A percentile compares a stretch with the other conserved stretches of the same genome.
Evolutionary conservation across 2,888 invertebrate species (phyloP).

Genomic region (Eulithis testata): DNA sequence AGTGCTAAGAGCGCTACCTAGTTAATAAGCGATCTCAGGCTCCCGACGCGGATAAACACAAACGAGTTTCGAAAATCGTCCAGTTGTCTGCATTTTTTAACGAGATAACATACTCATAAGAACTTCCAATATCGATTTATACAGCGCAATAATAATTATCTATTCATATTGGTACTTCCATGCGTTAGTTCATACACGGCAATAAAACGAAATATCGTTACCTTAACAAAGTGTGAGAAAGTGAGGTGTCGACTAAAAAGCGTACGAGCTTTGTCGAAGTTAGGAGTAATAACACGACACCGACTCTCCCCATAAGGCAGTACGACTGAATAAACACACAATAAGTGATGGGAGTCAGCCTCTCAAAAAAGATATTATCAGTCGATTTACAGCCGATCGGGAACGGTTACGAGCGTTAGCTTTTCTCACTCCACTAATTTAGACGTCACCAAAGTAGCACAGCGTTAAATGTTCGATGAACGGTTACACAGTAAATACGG

Average conservation of each 20-base stretch:
- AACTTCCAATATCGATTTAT: constrained; percentile 47
- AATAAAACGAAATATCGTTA: constrained; percentile 60
- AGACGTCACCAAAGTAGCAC: constrained; percentile 82
- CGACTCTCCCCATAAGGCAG: constrained; percentile 70
- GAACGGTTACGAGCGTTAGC: constrained; percentile 77
- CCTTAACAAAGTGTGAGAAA: constrained; percentile 63
- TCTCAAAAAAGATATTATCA: constrained; percentile 78
- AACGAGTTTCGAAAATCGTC: constrained; percentile 30
- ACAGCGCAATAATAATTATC: constrained; percentile 44
- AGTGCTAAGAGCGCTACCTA: constrained; percentile 43
- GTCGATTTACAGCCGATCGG: constrained; percentile 77
- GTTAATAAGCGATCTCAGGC: constrained; percentile 31
- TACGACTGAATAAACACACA: constrained; percentile 70
- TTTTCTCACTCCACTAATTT: constrained; percentile 83
- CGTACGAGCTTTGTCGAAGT: constrained; percentile 65
- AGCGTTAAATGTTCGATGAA: constrained; percentile 79
- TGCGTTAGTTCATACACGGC: constrained; percentile 56
- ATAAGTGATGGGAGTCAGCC: constrained; percentile 69
- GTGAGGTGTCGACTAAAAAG: constrained; percentile 64
- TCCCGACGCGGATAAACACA: constrained; percentile 24
- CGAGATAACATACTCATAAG: constrained; percentile 36
- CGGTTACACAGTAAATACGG: constrained; percentile 78
- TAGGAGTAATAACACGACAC: constrained; percentile 66
- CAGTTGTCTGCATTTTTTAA: constrained; percentile 31
- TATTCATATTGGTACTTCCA: constrained; percentile 39